Base-by-base conservation (phyloP, 2,888 invertebrate genomes). In the Miltochrista miniata region DNA sequence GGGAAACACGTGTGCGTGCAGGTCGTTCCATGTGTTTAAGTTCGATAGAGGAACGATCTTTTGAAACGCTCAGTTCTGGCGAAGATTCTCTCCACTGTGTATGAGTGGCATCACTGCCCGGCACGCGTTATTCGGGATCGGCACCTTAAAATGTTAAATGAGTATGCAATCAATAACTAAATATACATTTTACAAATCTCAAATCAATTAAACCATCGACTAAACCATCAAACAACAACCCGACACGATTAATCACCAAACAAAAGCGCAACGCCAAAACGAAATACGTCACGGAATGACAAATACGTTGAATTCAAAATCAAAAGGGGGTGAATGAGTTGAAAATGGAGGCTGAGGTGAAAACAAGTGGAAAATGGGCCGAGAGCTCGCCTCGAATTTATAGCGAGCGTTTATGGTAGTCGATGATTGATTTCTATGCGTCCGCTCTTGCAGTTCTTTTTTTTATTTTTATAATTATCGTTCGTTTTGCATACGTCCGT, bases 351-450 rank as follows among this genome's bases (percentile, higher is more conserved):
- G 66, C 68, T 59, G 77, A 85, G 85, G 87, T 87, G 87, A 83
- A 87, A 84, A 83, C 81, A 77, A 76, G 76, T 81, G 86, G 86
- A 85, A 87, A 87, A 87, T 84, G 77, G 78, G 64, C 67, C 68
- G 76, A 72, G 73, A 72, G 68, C 72, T 60, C 64, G 62, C 57
- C 59, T 8, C 56, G 67, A 70, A 85, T 86, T 86, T 86, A 87
- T 85, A 74, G 82, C 81, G 58, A 51, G 74, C 74, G 71, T 80
- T 76, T 79, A 77, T 77, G 61, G 62, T 65, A 63, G 58, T 61
- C 57, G 59, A 74, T 83, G 85, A 85, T 85, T 85, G 86, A 87
- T 87, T 82, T 74, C 56, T 55, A 55, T 57, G 57, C 60, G 50
- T 37, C 67, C 71, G 61, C 58, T 67, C 68, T 70, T 74, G 74